Conservation (phyloP, 2,113 vertebrate genomes). For the Alexandromys fortis region DNA sequence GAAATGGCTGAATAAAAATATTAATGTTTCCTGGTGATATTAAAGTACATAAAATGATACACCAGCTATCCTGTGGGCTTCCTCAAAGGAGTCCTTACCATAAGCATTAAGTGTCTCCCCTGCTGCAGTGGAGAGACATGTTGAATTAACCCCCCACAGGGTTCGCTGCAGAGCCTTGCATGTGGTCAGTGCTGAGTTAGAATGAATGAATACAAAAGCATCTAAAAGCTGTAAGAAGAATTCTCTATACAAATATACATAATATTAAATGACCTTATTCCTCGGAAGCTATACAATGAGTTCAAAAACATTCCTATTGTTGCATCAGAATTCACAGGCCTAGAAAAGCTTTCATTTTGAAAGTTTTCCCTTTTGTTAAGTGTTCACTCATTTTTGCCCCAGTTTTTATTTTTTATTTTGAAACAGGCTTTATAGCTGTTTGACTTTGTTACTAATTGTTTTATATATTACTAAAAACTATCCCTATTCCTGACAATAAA, state of each 20-base stretch:
- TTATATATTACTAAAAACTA: neutral
- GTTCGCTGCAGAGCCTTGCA: neutral
- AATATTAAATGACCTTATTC: neutral
- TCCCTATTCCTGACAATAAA: constrained; percentile 3
- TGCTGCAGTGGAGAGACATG: constrained; percentile 25
- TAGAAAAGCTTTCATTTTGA: neutral
- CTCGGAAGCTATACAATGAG: neutral
- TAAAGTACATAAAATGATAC: neutral
- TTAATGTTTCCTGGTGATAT: constrained; percentile 46
- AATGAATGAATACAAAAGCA: constrained; percentile 11
- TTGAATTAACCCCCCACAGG: constrained; percentile 44
- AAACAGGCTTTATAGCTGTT: neutral
- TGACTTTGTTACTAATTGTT: neutral
- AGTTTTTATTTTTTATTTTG: constrained; percentile 28
- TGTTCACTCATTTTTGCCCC: neutral
- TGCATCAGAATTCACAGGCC: neutral
- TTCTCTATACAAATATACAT: neutral
- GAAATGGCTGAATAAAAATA: constrained; percentile 25
- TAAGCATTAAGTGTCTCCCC: neutral
- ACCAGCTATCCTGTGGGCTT: neutral
- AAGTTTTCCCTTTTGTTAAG: neutral
- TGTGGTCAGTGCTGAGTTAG: constrained; percentile 19
- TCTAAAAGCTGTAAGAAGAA: neutral
- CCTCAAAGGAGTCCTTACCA: constrained; percentile 44
- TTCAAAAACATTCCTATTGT: neutral